These are phyloP conservation scores for Argyrosomus japonicus DNA, from an alignment of 2,113 vertebrate genomes.

Conservation along the genomic window DNA sequence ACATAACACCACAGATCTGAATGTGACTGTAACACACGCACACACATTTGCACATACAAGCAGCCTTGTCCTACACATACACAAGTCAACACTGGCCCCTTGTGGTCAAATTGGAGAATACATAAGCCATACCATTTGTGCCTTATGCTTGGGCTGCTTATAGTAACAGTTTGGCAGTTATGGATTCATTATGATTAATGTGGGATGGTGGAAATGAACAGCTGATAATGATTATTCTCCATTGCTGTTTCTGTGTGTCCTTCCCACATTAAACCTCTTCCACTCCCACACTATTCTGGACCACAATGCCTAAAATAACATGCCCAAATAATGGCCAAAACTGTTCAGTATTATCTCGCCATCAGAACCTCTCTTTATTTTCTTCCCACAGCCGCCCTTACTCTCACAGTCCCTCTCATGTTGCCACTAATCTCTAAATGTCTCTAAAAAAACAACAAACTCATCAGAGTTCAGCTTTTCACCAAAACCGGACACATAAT, in stretches of 20 bases:
- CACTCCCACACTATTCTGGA: background rate
- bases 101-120: slow-evolving; percentile 50
- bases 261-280: background rate
- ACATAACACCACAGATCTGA: background rate
- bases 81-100: slow-evolving; percentile 62
- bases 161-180: background rate
- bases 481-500: too few relatives aligned
- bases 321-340: background rate
- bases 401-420: background rate
- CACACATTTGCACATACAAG: background rate
- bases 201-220: background rate
- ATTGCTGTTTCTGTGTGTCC: too few relatives aligned
- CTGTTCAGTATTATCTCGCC: background rate
- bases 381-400: too few relatives aligned
- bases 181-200: background rate
- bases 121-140: background rate
- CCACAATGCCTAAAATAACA: background rate
- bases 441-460: too few relatives aligned
- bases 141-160: background rate
- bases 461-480: too few relatives aligned
- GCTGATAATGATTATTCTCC: background rate
- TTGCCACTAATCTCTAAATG: background rate
- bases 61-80: background rate
- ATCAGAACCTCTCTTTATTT: too few relatives aligned
- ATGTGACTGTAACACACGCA: slow-evolving; percentile 5